Percentiles rank a stretch among this genome's conserved stretches.
These are phyloP conservation scores for Plectropomus leopardus DNA, from an alignment of 2,113 vertebrate genomes.

Conservation along the genomic window DNA sequence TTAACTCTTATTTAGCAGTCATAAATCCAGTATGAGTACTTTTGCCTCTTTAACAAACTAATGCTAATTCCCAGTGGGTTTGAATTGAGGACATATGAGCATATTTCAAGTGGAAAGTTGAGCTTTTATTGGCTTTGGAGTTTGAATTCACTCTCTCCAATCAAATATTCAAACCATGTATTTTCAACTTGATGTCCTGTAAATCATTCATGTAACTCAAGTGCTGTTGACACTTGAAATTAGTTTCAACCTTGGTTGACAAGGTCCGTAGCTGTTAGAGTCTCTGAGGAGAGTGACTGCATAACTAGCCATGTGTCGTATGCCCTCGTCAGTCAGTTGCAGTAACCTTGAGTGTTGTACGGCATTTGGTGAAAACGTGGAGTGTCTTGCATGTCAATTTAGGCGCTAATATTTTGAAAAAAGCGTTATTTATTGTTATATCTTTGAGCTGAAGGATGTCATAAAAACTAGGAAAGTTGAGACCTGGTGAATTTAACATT, in stretches of 20 bases:
- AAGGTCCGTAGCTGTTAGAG: conserved; percentile 16
- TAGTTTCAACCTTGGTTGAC: conserved; percentile 50
- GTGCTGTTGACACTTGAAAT: conserved; percentile 28
- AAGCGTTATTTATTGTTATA: conserved; percentile 21
- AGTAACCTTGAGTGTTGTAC: conserved; percentile 20
- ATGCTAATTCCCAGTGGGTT: not conserved
- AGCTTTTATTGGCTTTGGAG: not conserved
- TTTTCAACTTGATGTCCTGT: conserved; percentile 19
- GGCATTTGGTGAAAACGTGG: conserved; percentile 19
- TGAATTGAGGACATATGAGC: not conserved
- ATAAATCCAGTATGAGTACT: not conserved
- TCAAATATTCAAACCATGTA: conserved; percentile 12
- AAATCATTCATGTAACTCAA: conserved; percentile 19
- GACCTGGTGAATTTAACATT: not conserved
- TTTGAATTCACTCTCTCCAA: not conserved
- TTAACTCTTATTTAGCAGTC: not conserved
- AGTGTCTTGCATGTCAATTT: conserved; percentile 31
- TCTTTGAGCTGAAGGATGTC: not conserved
- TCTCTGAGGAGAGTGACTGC: conserved; percentile 40
- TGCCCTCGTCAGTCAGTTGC: conserved; percentile 34
- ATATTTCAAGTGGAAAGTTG: not conserved
- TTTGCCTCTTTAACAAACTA: not conserved
- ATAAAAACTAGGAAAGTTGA: not conserved
- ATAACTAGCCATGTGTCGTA: conserved; percentile 21
- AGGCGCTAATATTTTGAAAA: conserved; percentile 1